phyloP scores from a whole-genome alignment of 2,797 vertebrate species.

The Manis javanica region DNA sequence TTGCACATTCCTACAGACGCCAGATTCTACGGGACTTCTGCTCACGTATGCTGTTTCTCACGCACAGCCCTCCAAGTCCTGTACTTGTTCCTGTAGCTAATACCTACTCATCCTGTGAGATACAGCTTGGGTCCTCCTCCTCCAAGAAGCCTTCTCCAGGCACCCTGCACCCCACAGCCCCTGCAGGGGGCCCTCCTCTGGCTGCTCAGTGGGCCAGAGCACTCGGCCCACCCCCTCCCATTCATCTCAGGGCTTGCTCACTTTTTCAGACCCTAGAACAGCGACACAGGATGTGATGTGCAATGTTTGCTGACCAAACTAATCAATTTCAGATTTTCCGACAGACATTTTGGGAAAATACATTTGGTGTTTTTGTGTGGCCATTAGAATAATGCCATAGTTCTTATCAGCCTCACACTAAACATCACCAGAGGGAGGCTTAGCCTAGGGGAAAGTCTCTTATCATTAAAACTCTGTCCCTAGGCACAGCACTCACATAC shows the following conservation, averaged over 20 bases:
- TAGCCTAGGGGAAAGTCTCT: background rate
- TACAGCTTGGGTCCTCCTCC: background rate
- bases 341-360: conserved; percentile 36
- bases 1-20: background rate
- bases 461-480: background rate
- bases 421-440: background rate
- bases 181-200: background rate
- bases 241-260: background rate
- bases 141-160: background rate
- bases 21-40: background rate
- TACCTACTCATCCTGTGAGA: background rate
- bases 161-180: background rate
- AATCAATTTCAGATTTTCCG: background rate
- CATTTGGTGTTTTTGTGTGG: background rate
- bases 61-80: too few species aligned
- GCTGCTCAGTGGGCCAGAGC: background rate
- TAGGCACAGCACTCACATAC: background rate
- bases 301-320: background rate
- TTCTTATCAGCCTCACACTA: background rate
- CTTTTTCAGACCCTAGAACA: background rate
- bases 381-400: background rate
- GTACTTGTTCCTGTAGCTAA: background rate
- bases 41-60: background rate
- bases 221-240: rapidly evolving
- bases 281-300: background rate